Evolutionary conservation across 2,797 vertebrate species (phyloP).

Genomic region (Champsocephalus gunnari): DNA sequence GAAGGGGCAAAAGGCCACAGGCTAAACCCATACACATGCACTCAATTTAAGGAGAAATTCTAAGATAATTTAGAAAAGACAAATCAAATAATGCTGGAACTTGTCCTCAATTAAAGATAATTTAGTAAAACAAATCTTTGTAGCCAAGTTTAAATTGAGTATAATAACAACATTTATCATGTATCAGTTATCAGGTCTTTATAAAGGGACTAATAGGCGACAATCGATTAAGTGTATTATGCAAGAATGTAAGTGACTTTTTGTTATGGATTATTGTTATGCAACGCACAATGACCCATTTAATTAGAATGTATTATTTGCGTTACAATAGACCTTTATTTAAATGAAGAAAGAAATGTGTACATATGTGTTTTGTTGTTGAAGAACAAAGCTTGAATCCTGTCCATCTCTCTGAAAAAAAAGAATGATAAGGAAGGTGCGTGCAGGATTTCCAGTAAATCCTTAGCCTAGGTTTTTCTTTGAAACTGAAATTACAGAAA

Average conservation of each 20-base stretch:
- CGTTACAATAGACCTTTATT: not conserved
- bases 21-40: no score
- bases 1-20: no score
- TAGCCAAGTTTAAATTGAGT: no score
- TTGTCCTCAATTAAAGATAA: not conserved
- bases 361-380: not conserved
- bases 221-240: not conserved
- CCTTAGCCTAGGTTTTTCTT: not conserved
- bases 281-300: not conserved
- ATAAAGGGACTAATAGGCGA: no score
- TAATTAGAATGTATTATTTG: not conserved
- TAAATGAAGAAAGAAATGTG: not conserved
- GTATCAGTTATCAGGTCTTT: no score
- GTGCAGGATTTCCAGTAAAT: not conserved
- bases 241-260: not conserved
- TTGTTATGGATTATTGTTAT: not conserved
- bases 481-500: conserved; percentile 5
- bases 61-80: no score
- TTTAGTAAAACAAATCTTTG: not conserved
- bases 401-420: not conserved
- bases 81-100: not conserved
- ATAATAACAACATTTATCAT: no score
- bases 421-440: not conserved
- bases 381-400: not conserved
- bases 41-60: no score